Evolutionary conservation across 2,888 invertebrate species (phyloP).

Genomic region (Cactoblastis cactorum): DNA sequence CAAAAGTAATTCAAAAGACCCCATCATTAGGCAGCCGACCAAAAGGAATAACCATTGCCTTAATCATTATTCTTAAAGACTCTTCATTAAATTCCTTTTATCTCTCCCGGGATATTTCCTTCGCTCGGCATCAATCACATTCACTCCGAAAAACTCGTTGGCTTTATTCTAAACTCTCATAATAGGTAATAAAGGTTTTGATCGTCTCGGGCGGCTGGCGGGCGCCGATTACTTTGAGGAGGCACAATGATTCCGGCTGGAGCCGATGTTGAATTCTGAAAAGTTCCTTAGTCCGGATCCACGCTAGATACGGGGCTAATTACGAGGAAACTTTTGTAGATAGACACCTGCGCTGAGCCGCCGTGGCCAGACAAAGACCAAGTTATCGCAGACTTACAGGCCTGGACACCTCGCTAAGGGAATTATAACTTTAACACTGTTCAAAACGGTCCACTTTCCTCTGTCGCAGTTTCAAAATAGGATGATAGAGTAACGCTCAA

Average conservation of each 20-base stretch:
- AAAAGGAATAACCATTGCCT: slow-evolving; percentile 78
- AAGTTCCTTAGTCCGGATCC: slow-evolving; percentile 71
- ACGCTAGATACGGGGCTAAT: slow-evolving; percentile 74
- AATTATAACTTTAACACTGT: slow-evolving; percentile 46
- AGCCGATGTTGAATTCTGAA: slow-evolving; percentile 71
- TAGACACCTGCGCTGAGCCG: slow-evolving; percentile 76
- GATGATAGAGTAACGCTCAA: slow-evolving; percentile 49
- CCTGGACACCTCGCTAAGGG: slow-evolving; percentile 34
- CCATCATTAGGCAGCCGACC: slow-evolving; percentile 71
- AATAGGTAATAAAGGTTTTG: slow-evolving; percentile 78
- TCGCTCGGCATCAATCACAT: slow-evolving; percentile 77
- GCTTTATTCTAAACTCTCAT: slow-evolving; percentile 80
- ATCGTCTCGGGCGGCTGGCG: slow-evolving; percentile 70
- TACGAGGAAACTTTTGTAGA: slow-evolving; percentile 75
- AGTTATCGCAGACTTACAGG: slow-evolving; percentile 74
- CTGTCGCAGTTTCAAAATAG: slow-evolving; percentile 29
- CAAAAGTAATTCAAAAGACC: slow-evolving; percentile 71
- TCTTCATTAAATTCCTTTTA: slow-evolving; percentile 80
- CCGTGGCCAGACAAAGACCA: slow-evolving; percentile 71
- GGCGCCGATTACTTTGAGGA: slow-evolving; percentile 74
- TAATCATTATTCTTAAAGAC: slow-evolving; percentile 79
- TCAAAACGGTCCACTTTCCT: slow-evolving; percentile 40
- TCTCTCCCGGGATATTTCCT: slow-evolving; percentile 77
- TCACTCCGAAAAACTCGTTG: slow-evolving; percentile 77
- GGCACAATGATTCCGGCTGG: slow-evolving; percentile 72